Conservation (phyloP, 2,113 vertebrate genomes). For the Panthera leo region DNA sequence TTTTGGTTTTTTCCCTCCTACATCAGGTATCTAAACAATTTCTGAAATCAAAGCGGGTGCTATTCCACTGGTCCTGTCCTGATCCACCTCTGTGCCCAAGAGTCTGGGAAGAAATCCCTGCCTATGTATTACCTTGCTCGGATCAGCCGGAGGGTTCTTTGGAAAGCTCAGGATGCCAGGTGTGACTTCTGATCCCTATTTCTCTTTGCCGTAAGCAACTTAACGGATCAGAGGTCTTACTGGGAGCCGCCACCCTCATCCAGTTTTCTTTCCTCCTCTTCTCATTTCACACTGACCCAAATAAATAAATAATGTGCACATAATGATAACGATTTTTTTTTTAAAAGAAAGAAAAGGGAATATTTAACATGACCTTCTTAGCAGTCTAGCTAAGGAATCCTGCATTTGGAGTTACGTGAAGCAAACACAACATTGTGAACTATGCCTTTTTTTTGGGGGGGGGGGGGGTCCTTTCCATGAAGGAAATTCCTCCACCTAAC, state of each 20-base stretch:
- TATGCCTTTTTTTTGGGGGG: constrained; percentile 60
- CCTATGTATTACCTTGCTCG: background rate
- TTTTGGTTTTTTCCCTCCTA: background rate
- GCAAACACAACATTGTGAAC: constrained; percentile 48
- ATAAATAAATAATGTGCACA: constrained; percentile 52
- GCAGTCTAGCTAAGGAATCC: constrained; percentile 64
- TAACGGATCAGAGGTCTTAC: background rate
- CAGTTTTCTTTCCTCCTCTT: background rate
- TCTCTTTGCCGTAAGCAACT: constrained; percentile 21
- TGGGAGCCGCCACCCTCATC: background rate
- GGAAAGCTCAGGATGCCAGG: background rate
- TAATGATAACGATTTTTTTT: constrained; percentile 33
- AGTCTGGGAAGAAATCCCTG: background rate
- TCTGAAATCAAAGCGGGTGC: background rate
- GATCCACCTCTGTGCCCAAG: too few species aligned
- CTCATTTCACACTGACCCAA: background rate
- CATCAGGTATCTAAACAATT: background rate
- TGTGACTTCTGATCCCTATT: background rate
- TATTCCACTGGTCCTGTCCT: too few species aligned
- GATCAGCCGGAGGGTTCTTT: background rate
- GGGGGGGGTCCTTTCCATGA: constrained; percentile 26
- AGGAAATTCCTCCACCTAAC: constrained; percentile 48
- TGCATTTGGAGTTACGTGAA: constrained; percentile 66
- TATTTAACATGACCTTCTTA: constrained; percentile 77
- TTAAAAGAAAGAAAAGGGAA: constrained; percentile 57